Evolutionary conservation across 2,113 vertebrate genomes (phyloP).

Genomic region (Ammodytes dubius): DNA sequence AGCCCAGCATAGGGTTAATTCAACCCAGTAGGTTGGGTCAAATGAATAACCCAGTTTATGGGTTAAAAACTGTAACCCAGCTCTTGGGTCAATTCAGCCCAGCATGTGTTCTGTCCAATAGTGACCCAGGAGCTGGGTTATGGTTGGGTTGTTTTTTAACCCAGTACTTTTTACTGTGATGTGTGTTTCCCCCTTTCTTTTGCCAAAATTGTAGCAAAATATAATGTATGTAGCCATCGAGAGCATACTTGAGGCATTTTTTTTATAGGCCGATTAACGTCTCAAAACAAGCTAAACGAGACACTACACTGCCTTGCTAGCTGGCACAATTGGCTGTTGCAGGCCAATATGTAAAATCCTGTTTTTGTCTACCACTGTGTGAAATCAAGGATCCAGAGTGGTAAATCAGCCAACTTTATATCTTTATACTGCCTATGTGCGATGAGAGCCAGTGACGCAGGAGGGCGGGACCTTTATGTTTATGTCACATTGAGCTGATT

Average conservation of each 20-base stretch:
- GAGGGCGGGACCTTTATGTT: not conserved
- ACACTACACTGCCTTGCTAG: not conserved
- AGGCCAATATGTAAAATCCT: not conserved
- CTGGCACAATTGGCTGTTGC: not conserved
- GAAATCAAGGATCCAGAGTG: not conserved
- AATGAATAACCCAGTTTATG: no score
- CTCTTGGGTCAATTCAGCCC: no score
- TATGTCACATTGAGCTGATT: not conserved
- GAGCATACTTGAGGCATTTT: not conserved
- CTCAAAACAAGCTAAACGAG: not conserved
- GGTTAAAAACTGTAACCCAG: no score
- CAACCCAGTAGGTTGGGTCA: no score
- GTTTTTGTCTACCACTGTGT: not conserved
- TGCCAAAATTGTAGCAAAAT: not conserved
- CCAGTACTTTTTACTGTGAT: no score
- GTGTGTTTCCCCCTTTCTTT: no score
- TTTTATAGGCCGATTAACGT: not conserved
- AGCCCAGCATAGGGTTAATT: no score
- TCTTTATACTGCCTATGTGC: not conserved
- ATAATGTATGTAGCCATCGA: not conserved
- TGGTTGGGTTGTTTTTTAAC: no score
- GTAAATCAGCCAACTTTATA: not conserved
- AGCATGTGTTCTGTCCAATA: no score
- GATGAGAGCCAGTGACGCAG: not conserved
- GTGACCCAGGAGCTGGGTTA: no score